phyloP scores from a whole-genome alignment of 2,888 invertebrate species.

The Drosophila mayaguana region DNA sequence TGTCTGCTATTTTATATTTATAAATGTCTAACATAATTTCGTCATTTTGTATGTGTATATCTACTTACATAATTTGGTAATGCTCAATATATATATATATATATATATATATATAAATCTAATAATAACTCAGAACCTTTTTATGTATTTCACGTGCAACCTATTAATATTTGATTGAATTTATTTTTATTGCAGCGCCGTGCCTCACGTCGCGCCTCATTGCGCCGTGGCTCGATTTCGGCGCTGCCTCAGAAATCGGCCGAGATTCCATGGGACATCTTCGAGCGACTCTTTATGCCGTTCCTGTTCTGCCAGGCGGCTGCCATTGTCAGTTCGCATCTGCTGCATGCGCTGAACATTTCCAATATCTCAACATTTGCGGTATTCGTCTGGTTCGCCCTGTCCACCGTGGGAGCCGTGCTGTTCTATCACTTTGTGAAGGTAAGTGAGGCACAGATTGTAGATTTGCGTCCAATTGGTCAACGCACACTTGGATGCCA shows the following conservation, averaged over 20 bases:
- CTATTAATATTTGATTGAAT: conserved; percentile 1
- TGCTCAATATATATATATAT: not conserved
- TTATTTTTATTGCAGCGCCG: conserved; percentile 73
- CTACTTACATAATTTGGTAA: not conserved
- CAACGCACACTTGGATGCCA: conserved; percentile 15
- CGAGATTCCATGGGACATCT: conserved; percentile 90
- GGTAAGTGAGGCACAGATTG: conserved; percentile 86
- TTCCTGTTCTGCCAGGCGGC: conserved; percentile 92
- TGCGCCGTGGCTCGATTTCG: conserved; percentile 87
- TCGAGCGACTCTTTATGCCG: conserved; percentile 91
- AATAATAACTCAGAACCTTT: not conserved
- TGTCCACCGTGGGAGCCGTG: conserved; percentile 90
- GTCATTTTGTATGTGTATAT: not conserved
- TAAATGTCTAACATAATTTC: no score
- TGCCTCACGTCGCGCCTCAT: conserved; percentile 86
- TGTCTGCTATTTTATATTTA: not conserved
- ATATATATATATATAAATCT: not conserved
- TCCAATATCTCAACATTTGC: conserved; percentile 92
- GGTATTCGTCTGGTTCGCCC: conserved; percentile 91
- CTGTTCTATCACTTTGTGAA: conserved; percentile 94
- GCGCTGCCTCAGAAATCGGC: conserved; percentile 87
- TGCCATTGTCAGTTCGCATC: conserved; percentile 90
- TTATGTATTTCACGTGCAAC: not conserved
- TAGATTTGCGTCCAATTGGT: conserved; percentile 8
- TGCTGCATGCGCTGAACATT: conserved; percentile 90